These are phyloP conservation scores for Megaceryle torquata DNA, from an alignment of 2,113 vertebrate species.

Conservation along the genomic window DNA sequence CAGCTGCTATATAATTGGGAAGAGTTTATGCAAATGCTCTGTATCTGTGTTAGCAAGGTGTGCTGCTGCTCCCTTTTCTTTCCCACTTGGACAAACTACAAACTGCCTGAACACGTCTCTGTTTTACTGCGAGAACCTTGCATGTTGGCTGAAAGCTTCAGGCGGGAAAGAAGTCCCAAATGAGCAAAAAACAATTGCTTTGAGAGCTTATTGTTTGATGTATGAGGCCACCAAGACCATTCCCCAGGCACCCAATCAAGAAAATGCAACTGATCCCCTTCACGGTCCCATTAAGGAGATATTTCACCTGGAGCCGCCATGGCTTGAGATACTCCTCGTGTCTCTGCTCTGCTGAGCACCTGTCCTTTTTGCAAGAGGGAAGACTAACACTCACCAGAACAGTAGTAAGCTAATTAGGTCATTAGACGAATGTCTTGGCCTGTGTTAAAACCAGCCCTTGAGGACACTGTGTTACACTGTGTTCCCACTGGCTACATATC, in stretches of 20 bases:
- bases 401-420: constrained; percentile 73
- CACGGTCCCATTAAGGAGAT: constrained; percentile 69
- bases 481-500: constrained; percentile 74
- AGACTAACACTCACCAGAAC: constrained; percentile 25
- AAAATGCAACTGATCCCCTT: constrained; percentile 63
- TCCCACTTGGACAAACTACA: constrained; percentile 56
- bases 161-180: not conserved
- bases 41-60: constrained; percentile 59
- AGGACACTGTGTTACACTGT: constrained; percentile 79
- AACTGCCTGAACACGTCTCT: constrained; percentile 38
- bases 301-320: constrained; percentile 59
- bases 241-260: constrained; percentile 67
- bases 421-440: constrained; percentile 72
- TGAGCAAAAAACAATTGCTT: constrained; percentile 22
- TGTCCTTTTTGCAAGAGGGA: not conserved
- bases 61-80: constrained; percentile 51
- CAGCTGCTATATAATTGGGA: constrained; percentile 53
- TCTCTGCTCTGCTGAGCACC: constrained; percentile 33
- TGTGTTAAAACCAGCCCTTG: constrained; percentile 74
- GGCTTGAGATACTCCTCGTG: constrained; percentile 53
- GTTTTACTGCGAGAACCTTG: constrained; percentile 47
- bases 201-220: constrained; percentile 41
- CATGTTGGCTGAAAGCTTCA: constrained; percentile 38
- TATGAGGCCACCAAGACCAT: constrained; percentile 16
- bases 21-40: constrained; percentile 69